Evolutionary conservation across 2,113 vertebrate species (phyloP).

Genomic region (Calidris pugnax): DNA sequence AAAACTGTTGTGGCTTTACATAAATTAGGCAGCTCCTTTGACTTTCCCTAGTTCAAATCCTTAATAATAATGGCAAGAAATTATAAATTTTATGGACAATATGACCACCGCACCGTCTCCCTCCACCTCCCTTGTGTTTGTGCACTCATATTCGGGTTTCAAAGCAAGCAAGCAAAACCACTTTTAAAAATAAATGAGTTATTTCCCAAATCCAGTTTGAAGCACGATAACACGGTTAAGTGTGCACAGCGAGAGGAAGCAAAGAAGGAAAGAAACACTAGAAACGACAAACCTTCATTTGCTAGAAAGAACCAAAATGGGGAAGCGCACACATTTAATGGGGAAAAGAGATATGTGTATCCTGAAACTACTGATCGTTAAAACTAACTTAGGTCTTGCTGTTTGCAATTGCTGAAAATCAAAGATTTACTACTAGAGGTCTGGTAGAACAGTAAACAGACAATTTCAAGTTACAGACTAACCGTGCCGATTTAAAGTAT

Average conservation of each 20-base stretch:
- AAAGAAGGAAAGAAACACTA: background rate
- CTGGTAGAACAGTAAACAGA: background rate
- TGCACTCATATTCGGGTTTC: background rate
- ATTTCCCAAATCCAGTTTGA: background rate
- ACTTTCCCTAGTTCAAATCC: background rate
- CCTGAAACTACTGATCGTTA: background rate
- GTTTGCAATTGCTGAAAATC: background rate
- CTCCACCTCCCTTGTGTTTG: background rate
- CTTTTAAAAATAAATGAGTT: background rate
- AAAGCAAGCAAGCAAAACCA: background rate
- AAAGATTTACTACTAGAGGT: background rate
- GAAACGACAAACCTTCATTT: background rate
- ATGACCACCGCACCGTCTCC: background rate
- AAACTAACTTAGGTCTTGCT: background rate
- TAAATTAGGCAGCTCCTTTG: background rate
- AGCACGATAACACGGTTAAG: background rate
- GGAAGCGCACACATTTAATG: background rate
- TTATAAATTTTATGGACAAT: accelerated
- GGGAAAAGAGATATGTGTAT: too few species aligned
- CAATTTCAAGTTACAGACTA: background rate
- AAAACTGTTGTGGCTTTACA: conserved; percentile 6
- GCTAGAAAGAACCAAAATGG: background rate
- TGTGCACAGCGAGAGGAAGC: background rate
- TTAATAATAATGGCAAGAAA: background rate
- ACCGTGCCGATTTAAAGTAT: background rate